Conservation (phyloP, 2,113 vertebrate species). For the Trichomycterus rosablanca region DNA sequence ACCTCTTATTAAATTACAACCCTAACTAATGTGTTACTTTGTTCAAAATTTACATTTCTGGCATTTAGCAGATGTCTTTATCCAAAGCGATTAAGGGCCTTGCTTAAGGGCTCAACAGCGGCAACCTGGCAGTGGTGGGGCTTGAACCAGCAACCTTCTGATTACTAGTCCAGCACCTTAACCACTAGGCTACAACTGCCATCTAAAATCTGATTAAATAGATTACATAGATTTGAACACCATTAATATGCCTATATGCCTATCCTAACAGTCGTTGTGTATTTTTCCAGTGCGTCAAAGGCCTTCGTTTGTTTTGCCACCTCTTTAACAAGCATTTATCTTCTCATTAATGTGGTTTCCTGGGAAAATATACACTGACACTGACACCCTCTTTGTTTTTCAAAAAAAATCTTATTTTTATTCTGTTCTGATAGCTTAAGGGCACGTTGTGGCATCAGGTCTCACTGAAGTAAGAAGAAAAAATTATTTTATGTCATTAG, state of each 20-base stretch:
- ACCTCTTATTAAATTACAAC: too few species aligned
- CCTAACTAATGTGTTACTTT: too few species aligned
- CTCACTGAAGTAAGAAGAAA: constrained; percentile 2
- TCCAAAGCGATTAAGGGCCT: too few species aligned
- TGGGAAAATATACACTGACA: constrained; percentile 8
- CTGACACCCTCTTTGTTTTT: not conserved
- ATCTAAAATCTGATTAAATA: too few species aligned
- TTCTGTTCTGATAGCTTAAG: constrained; percentile 8
- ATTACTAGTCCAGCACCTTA: too few species aligned
- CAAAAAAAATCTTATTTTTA: constrained; percentile 12
- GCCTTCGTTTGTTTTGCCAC: not conserved
- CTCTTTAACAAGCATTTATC: constrained; percentile 6
- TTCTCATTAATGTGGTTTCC: constrained; percentile 1
- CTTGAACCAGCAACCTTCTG: too few species aligned
- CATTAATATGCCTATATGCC: not conserved
- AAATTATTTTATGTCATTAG: constrained; percentile 17
- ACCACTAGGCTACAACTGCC: too few species aligned
- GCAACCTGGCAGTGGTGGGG: too few species aligned
- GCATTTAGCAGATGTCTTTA: too few species aligned
- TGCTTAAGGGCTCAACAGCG: too few species aligned
- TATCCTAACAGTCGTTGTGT: not conserved
- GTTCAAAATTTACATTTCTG: too few species aligned
- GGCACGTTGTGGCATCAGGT: constrained; percentile 5
- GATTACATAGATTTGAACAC: too few species aligned
- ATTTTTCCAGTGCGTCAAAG: constrained; percentile 3